phyloP scores from a whole-genome alignment of 23 tunicate genomes.

The Pegea sp. region DNA sequence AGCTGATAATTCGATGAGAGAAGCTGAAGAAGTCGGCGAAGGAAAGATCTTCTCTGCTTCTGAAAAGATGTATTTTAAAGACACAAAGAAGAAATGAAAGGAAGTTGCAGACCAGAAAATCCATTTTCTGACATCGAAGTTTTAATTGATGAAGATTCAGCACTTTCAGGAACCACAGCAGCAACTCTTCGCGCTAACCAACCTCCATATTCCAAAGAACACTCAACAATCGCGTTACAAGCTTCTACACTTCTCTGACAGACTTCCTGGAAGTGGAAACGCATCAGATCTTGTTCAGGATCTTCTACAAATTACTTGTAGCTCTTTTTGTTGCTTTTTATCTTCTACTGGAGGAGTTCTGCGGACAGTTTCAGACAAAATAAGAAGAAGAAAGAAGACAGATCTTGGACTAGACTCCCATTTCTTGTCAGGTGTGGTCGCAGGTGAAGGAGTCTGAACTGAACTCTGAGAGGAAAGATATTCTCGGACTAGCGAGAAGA shows the following conservation, averaged over 20 bases:
- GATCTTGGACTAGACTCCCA: conserved; percentile 12
- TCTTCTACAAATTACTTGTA: conserved; percentile 20
- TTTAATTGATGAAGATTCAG: too few species aligned
- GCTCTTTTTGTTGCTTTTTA: conserved; percentile 64
- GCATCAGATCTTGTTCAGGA: not conserved
- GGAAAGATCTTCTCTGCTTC: too few species aligned
- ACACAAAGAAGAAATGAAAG: too few species aligned
- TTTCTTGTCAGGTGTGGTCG: conserved; percentile 5
- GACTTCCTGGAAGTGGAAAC: conserved; percentile 53
- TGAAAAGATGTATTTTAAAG: too few species aligned
- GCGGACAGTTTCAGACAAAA: conserved; percentile 46
- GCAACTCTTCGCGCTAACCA: conserved; percentile 50
- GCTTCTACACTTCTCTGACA: conserved; percentile 53
- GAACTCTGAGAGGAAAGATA: not conserved
- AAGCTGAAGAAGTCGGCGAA: too few species aligned
- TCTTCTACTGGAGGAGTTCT: conserved; percentile 17
- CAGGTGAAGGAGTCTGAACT: not conserved
- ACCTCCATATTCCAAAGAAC: conserved; percentile 68
- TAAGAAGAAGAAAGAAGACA: conserved; percentile 25
- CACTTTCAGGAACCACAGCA: conserved; percentile 31
- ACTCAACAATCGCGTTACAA: conserved; percentile 54
- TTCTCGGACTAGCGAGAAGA: conserved; percentile 4
- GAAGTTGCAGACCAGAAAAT: too few species aligned
- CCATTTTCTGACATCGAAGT: too few species aligned
- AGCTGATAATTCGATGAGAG: too few species aligned